Evolutionary conservation across 2,113 vertebrate species (phyloP).

Genomic region (Hydrolagus affinis): DNA sequence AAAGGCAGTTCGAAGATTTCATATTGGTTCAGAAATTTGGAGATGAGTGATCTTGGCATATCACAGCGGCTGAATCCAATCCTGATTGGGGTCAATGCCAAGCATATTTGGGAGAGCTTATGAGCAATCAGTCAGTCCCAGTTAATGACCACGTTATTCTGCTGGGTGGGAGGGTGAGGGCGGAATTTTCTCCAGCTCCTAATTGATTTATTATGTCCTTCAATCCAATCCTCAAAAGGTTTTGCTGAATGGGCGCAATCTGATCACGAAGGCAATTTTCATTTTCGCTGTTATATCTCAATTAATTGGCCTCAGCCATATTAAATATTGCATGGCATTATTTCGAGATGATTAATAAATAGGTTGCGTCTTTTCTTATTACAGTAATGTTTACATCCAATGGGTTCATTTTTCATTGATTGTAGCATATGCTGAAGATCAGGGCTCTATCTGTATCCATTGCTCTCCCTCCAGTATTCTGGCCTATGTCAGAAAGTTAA

Average conservation of each 20-base stretch:
- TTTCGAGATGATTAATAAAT: neutral
- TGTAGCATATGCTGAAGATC: no score
- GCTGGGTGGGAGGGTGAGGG: neutral
- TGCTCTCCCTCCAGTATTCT: no score
- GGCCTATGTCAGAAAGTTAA: neutral
- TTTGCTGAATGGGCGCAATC: conserved; percentile 19
- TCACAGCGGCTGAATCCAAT: neutral
- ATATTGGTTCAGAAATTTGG: no score
- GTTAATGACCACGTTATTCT: neutral
- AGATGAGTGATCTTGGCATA: no score
- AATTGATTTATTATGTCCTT: neutral
- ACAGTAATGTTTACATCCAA: no score
- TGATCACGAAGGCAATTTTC: neutral
- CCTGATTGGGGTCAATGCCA: neutral
- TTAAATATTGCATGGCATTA: neutral
- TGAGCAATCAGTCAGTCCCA: neutral
- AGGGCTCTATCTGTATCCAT: no score
- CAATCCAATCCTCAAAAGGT: neutral
- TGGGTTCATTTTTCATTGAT: no score
- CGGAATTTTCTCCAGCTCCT: neutral
- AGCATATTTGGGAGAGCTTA: neutral
- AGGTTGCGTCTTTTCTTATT: neutral
- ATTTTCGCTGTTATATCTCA: neutral
- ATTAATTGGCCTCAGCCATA: neutral
- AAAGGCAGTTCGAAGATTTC: no score